These are phyloP conservation scores for Atrichornis clamosus DNA, from an alignment of 2,113 vertebrate genomes.

Conservation along the genomic window DNA sequence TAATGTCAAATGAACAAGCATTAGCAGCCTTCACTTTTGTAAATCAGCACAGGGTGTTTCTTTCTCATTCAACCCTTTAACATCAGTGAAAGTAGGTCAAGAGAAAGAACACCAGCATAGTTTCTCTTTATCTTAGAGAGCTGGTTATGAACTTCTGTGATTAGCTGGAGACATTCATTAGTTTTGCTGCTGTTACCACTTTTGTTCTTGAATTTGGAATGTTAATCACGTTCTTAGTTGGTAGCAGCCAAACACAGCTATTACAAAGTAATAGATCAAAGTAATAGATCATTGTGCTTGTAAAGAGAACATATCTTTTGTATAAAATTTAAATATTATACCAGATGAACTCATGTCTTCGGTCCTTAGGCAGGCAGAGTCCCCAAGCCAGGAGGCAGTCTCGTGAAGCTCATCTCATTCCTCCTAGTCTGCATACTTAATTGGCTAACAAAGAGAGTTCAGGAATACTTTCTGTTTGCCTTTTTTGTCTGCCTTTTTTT, in stretches of 20 bases:
- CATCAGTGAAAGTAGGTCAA: background rate
- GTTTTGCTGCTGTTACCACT: slow-evolving; percentile 20
- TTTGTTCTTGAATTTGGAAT: slow-evolving; percentile 35
- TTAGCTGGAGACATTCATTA: background rate
- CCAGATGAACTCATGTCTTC: background rate
- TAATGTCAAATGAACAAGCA: background rate
- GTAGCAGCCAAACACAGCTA: slow-evolving; percentile 39
- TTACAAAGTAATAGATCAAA: slow-evolving; percentile 6
- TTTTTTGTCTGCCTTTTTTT: accelerated
- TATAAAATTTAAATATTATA: background rate
- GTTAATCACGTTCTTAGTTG: slow-evolving; percentile 29
- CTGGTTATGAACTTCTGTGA: slow-evolving; percentile 23
- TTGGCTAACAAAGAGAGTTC: background rate
- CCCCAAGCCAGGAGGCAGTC: background rate
- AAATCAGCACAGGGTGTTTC: background rate
- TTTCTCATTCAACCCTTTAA: background rate
- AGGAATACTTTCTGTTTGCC: slow-evolving; percentile 1
- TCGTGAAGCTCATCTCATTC: background rate
- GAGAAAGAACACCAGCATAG: background rate
- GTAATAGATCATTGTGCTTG: background rate
- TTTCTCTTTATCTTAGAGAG: slow-evolving; percentile 3
- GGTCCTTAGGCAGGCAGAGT: background rate
- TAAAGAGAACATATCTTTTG: background rate
- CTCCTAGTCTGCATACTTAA: slow-evolving; percentile 10
- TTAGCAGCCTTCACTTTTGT: background rate